Percentiles rank a stretch among this genome's conserved stretches.
phyloP scores from a whole-genome alignment of 2,888 invertebrate genomes.

The Cryptocephalus moraei region DNA sequence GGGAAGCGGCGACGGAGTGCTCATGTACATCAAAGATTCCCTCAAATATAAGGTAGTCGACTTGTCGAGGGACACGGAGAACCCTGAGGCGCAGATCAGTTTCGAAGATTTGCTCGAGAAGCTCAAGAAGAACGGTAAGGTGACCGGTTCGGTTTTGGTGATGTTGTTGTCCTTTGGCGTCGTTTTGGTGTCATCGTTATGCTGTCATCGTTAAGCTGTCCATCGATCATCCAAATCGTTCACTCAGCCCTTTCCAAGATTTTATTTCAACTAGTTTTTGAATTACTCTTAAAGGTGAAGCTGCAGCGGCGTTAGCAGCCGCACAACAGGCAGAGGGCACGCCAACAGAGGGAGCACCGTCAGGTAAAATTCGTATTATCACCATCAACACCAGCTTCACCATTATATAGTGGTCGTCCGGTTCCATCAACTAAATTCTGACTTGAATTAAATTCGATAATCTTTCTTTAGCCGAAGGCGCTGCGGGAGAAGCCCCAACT shows the following conservation, averaged over 20 bases:
- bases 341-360: conserved; percentile 18
- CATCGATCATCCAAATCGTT: background rate
- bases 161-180: background rate
- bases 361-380: background rate
- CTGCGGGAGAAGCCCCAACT: conserved; percentile 16
- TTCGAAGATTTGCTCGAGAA: conserved; percentile 25
- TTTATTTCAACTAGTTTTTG: background rate
- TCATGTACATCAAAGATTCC: conserved; percentile 28
- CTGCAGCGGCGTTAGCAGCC: conserved; percentile 3
- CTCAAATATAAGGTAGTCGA: conserved; percentile 28
- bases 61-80: conserved; percentile 16
- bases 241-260: background rate
- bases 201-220: background rate
- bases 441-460: background rate
- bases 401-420: background rate
- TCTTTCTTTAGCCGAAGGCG: conserved; percentile 14
- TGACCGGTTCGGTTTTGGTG: conserved; percentile 4
- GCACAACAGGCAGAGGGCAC: conserved; percentile 9
- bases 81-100: conserved; percentile 21
- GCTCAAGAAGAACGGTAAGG: conserved; percentile 22
- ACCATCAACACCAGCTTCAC: background rate
- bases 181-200: conserved; percentile 1
- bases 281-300: conserved; percentile 4
- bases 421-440: background rate
- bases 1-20: conserved; percentile 26